These are phyloP conservation scores for Chloromyia formosa DNA, from an alignment of 2,888 invertebrate species.

Conservation along the genomic window DNA sequence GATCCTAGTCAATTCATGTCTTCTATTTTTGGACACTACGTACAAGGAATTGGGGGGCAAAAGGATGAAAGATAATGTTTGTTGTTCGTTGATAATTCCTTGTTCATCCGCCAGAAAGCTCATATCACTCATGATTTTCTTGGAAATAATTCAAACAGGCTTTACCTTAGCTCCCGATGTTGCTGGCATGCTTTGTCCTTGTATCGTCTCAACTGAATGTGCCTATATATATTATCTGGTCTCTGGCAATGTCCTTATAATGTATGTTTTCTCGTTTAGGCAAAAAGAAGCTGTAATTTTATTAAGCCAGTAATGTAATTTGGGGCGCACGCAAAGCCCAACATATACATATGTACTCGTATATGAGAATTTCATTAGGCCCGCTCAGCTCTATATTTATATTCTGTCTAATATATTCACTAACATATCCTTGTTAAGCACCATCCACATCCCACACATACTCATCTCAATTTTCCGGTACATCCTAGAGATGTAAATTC, in stretches of 20 bases:
- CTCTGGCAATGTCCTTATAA: background rate
- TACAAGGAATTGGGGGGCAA: background rate
- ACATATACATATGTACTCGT: no score
- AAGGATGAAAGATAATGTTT: background rate
- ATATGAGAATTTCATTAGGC: slow-evolving; percentile 8
- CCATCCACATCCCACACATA: no score
- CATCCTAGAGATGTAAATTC: no score
- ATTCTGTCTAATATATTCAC: no score
- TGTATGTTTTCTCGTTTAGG: slow-evolving; percentile 1
- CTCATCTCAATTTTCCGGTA: no score
- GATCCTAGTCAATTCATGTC: background rate
- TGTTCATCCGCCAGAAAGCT: background rate
- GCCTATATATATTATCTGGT: no score
- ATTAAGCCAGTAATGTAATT: slow-evolving; percentile 34
- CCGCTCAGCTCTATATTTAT: no score
- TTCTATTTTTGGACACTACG: no score
- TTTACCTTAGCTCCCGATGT: background rate
- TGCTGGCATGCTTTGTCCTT: background rate
- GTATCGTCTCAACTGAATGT: background rate
- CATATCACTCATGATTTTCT: slow-evolving; percentile 7
- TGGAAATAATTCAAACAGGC: background rate
- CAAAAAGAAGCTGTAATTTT: slow-evolving; percentile 33
- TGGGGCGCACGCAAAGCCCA: slow-evolving; percentile 27
- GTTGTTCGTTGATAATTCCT: background rate
- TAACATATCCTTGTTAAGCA: no score